These are phyloP conservation scores for Hassar affinis DNA, from an alignment of 2,113 vertebrate genomes.

Conservation along the genomic window DNA sequence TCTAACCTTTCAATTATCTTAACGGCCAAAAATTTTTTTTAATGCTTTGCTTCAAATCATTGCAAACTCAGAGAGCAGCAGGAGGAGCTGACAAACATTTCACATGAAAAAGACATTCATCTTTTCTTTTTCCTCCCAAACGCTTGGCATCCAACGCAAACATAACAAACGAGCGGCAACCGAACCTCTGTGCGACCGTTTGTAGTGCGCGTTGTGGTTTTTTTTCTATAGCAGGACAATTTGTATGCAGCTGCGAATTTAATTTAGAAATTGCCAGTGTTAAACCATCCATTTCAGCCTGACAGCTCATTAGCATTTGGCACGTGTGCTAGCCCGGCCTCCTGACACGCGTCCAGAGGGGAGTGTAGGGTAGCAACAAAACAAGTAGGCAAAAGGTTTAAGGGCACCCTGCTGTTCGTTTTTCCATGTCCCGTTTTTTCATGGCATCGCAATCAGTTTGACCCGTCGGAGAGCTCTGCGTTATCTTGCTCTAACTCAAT, in stretches of 20 bases:
- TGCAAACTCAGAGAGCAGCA: slow-evolving; percentile 19
- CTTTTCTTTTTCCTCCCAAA: not conserved
- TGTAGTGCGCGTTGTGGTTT: slow-evolving; percentile 32
- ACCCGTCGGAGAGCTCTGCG: not conserved
- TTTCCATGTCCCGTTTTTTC: slow-evolving; percentile 6
- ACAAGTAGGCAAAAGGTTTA: slow-evolving; percentile 37
- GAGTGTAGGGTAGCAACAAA: slow-evolving; percentile 21
- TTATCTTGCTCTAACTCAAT: not conserved
- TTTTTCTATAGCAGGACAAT: slow-evolving; percentile 43
- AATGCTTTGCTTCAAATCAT: not conserved
- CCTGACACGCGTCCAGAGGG: slow-evolving; percentile 10
- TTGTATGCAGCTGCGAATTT: slow-evolving; percentile 55
- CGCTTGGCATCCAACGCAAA: slow-evolving; percentile 11
- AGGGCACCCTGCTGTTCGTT: slow-evolving; percentile 35
- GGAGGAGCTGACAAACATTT: slow-evolving; percentile 29
- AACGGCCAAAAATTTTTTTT: slow-evolving; percentile 1
- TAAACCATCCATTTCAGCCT: slow-evolving; percentile 53
- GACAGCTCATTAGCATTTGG: slow-evolving; percentile 56
- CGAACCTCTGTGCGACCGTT: slow-evolving; percentile 27
- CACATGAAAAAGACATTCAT: slow-evolving; percentile 36
- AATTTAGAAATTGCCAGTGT: slow-evolving; percentile 56
- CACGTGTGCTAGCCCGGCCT: not conserved
- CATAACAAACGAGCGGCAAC: slow-evolving; percentile 24
- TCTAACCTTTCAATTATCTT: slow-evolving; percentile 5
- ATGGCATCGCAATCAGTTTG: slow-evolving; percentile 34